Conservation (phyloP, 1,140 invertebrate species). For the Octopus sinensis region DNA sequence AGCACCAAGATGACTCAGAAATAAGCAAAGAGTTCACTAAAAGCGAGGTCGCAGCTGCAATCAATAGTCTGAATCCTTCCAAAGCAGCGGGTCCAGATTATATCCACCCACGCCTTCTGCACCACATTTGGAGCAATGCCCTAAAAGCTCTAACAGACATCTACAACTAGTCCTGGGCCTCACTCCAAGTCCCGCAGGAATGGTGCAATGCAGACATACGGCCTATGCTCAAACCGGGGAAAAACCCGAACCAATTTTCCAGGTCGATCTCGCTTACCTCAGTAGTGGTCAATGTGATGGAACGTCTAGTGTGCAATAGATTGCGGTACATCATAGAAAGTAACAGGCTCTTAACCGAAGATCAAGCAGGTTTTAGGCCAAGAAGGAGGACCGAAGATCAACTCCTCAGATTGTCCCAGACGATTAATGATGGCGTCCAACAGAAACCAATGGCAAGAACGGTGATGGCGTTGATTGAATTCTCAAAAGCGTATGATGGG, state of each 20-base stretch:
- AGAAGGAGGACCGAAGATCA: constrained; percentile 4
- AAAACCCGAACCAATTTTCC: background rate
- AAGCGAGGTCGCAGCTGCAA: background rate
- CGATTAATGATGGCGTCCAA: background rate
- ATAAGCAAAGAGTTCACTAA: background rate
- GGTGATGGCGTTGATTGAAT: constrained; percentile 8
- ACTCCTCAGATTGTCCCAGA: constrained; percentile 6
- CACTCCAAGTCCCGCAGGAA: background rate
- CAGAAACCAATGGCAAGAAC: background rate
- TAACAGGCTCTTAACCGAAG: background rate
- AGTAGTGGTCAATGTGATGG: background rate
- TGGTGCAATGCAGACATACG: background rate
- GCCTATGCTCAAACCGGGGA: background rate
- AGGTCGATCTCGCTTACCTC: constrained; percentile 1
- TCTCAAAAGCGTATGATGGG: constrained; percentile 11
- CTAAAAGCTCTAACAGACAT: background rate
- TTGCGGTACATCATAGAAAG: constrained; percentile 9
- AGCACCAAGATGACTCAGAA: background rate
- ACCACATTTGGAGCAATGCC: background rate
- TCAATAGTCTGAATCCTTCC: background rate
- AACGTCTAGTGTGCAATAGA: constrained; percentile 6
- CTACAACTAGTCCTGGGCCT: background rate
- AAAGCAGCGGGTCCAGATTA: background rate
- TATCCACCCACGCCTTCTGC: background rate
- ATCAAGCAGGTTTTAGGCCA: constrained; percentile 15